Base-by-base conservation (phyloP, 2,888 invertebrate genomes). In the Orthosia cruda region DNA sequence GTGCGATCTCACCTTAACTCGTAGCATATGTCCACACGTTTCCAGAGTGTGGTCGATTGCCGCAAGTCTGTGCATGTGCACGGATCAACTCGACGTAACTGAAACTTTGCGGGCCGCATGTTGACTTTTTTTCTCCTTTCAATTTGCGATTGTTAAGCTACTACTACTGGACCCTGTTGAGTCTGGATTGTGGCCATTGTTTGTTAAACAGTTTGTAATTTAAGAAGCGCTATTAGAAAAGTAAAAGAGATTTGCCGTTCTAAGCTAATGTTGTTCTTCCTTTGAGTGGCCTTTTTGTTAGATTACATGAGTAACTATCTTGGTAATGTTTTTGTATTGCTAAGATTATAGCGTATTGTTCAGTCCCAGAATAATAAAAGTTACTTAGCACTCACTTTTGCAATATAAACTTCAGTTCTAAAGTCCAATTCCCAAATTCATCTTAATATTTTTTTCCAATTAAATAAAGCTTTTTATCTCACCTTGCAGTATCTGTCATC, bases 11-110 rank as follows among this genome's bases (percentile, higher is more conserved):
- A n/a, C 12, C 11, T 50, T 52, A 23, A 26, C 18, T 47, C 20
- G 18, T 23, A 23, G 16, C 58, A 13, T 47, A 47, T 45, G 65
- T 49, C 77, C 67, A 80, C 80, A 80, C 81, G 74, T 78, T 77
- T 81, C 85, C 87, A 74, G 84, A 77, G 75, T 69, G 77, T 47
- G 80, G 81, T 76, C 69, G 74, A 47, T 78, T 66, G 74, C 84
- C 82, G 64, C 83, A 86, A 87, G 85, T 81, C 80, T 81, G 71
- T 77, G 73, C 75, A 84, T 57, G 59, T 77, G 77, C 75, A 84
- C 55, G 59, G 74, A 72, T 71, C 75, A 86, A 80, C 84, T 78
- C 70, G 77, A 82, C 69, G 62, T 58, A 69, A 82, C 81, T 83
- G 73, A 79, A 84, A 77, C 83, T 80, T 84, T 75, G 72, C 54